A percentile compares a stretch with the other conserved stretches of the same genome.
phyloP scores from a whole-genome alignment of 2,888 invertebrate genomes.

The Agrochola lota region DNA sequence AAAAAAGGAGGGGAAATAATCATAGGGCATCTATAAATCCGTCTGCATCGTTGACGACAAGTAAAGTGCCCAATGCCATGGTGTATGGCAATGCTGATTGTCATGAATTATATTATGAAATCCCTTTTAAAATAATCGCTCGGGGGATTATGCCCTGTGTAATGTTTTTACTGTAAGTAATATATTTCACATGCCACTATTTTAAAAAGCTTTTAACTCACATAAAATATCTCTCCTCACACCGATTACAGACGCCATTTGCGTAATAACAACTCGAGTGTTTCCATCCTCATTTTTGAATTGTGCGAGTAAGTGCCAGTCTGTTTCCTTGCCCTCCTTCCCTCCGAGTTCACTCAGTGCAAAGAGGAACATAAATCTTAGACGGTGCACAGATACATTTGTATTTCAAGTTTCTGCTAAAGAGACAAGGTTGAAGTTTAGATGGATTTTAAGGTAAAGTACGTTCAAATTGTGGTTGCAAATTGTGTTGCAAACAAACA shows the following conservation, averaged over 20 bases:
- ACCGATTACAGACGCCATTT: conserved; percentile 28
- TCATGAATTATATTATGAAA: background rate
- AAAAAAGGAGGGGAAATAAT: no score
- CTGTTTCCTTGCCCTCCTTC: conserved; percentile 4
- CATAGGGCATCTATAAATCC: no score
- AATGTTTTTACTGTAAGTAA: background rate
- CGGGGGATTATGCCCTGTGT: background rate
- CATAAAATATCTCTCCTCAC: conserved; percentile 2
- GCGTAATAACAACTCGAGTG: conserved; percentile 40
- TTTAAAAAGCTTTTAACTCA: conserved; percentile 10
- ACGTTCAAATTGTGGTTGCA: background rate
- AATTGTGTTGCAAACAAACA: background rate
- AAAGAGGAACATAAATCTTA: conserved; percentile 53
- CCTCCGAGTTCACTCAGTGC: conserved; percentile 32
- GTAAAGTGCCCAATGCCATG: no score
- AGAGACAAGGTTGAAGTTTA: conserved; percentile 24
- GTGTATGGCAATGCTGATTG: no score
- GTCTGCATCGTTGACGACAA: no score
- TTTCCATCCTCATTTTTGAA: conserved; percentile 51
- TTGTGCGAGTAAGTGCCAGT: conserved; percentile 43
- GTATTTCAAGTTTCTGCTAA: conserved; percentile 37
- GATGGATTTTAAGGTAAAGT: conserved; percentile 1
- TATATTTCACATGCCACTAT: background rate
- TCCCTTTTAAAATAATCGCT: background rate
- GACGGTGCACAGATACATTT: conserved; percentile 50